Evolutionary conservation across 37 sponge, comb jelly and placozoan genomes (phyloP).

Genomic region (Chondrilla cf. caribensis): DNA sequence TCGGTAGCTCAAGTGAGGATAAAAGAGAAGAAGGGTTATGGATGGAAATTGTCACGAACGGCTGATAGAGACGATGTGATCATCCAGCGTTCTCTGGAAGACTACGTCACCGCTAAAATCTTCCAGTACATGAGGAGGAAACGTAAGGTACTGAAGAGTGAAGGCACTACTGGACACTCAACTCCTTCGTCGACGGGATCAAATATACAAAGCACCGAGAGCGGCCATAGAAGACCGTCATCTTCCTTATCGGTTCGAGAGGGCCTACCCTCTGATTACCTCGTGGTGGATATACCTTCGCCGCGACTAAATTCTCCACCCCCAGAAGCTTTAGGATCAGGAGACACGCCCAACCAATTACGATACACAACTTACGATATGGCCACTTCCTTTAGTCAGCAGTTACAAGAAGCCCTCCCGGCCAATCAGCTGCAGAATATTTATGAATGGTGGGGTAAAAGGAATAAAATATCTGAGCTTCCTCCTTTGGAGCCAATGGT

Average conservation of each 20-base stretch:
- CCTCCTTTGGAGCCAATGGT: background rate
- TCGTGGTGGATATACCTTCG: background rate
- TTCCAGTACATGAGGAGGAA: conserved; percentile 2
- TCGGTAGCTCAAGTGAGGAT: background rate
- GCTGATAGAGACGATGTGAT: background rate
- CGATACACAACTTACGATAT: background rate
- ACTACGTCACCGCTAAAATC: conserved; percentile 7
- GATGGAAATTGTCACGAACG: conserved; percentile 2
- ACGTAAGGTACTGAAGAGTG: background rate
- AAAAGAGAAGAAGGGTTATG: background rate
- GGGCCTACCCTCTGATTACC: background rate
- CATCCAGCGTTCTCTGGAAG: background rate
- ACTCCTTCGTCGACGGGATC: background rate
- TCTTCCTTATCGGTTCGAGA: background rate
- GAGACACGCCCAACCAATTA: background rate
- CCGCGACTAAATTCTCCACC: background rate
- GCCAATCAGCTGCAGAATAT: conserved; percentile 1
- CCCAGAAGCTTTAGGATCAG: background rate
- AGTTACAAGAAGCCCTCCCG: background rate
- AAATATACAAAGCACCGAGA: background rate
- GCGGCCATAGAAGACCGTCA: background rate
- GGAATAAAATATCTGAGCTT: background rate
- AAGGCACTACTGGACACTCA: background rate
- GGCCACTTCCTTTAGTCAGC: background rate
- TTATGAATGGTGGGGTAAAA: background rate